Percentiles rank a stretch among this genome's conserved stretches.
These are phyloP conservation scores for Trichopria drosophilae DNA, from an alignment of 2,888 invertebrate species.

Conservation along the genomic window DNA sequence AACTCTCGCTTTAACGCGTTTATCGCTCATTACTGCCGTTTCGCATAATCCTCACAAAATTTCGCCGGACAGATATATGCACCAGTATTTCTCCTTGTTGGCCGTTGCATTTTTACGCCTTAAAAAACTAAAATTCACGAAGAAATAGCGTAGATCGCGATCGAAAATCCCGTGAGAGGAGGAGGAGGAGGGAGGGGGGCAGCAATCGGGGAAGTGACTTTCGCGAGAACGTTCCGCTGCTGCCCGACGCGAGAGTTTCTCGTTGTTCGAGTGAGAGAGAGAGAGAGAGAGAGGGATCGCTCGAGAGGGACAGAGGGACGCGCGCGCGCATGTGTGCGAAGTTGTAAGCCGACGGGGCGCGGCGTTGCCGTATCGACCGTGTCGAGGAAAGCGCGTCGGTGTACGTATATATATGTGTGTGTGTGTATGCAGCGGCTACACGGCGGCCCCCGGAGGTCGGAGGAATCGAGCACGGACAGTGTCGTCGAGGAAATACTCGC, in stretches of 20 bases:
- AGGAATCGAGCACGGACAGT: constrained; percentile 28
- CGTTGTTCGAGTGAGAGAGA: constrained; percentile 34
- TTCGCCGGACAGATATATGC: too few species aligned
- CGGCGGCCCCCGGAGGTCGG: constrained; percentile 12
- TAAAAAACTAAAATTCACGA: too few species aligned
- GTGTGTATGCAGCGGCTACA: background rate
- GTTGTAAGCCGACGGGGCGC: constrained; percentile 45
- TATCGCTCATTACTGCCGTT: constrained; percentile 34
- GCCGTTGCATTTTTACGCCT: too few species aligned
- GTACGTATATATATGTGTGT: too few species aligned
- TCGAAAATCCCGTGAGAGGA: too few species aligned
- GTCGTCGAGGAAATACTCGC: background rate
- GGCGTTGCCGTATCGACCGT: constrained; percentile 58
- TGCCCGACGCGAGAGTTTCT: constrained; percentile 33
- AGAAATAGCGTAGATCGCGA: too few species aligned
- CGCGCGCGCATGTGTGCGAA: constrained; percentile 10
- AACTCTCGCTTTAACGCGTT: constrained; percentile 6
- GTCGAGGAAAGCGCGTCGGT: constrained; percentile 43
- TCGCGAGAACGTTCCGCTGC: constrained; percentile 36
- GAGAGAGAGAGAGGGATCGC: constrained; percentile 13
- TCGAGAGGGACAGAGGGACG: background rate
- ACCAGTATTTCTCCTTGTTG: too few species aligned
- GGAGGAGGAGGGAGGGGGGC: too few species aligned
- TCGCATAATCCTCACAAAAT: too few species aligned
- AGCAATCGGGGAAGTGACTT: too few species aligned